Evolutionary conservation across 2,888 invertebrate species (phyloP).

Genomic region (Acleris holmiana): DNA sequence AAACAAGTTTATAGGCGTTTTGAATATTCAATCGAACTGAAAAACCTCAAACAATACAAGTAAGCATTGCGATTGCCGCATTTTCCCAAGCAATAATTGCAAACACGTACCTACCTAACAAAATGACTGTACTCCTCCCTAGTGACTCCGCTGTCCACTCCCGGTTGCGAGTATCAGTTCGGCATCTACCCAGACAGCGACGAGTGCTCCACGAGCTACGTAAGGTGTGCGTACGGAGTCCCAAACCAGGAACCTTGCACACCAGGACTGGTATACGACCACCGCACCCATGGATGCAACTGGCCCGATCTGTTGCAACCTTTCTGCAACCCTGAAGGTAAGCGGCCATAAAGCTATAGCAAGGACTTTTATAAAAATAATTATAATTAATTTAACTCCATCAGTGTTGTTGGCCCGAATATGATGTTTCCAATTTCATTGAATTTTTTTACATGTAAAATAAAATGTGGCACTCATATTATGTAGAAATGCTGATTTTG

Average conservation of each 20-base stretch:
- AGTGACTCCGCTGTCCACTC: constrained; percentile 92
- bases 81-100: too few relatives aligned
- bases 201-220: constrained; percentile 93
- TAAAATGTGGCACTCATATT: too few relatives aligned
- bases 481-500: too few relatives aligned
- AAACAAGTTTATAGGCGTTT: too few relatives aligned
- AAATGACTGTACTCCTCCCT: constrained; percentile 45
- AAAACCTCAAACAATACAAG: too few relatives aligned
- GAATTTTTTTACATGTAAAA: too few relatives aligned
- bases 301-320: constrained; percentile 96
- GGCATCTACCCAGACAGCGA: constrained; percentile 93
- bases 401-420: too few relatives aligned
- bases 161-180: constrained; percentile 94
- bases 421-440: too few relatives aligned
- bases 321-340: constrained; percentile 95
- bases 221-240: constrained; percentile 93
- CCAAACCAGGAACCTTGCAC: constrained; percentile 93
- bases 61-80: too few relatives aligned
- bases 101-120: background rate
- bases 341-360: background rate
- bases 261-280: constrained; percentile 94
- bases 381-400: too few relatives aligned
- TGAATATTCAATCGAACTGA: too few relatives aligned
- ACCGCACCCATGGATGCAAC: constrained; percentile 94
- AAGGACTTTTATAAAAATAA: too few relatives aligned